phyloP scores from a whole-genome alignment of 2,888 invertebrate genomes.

The Harpagoxenus sublaevis region DNA sequence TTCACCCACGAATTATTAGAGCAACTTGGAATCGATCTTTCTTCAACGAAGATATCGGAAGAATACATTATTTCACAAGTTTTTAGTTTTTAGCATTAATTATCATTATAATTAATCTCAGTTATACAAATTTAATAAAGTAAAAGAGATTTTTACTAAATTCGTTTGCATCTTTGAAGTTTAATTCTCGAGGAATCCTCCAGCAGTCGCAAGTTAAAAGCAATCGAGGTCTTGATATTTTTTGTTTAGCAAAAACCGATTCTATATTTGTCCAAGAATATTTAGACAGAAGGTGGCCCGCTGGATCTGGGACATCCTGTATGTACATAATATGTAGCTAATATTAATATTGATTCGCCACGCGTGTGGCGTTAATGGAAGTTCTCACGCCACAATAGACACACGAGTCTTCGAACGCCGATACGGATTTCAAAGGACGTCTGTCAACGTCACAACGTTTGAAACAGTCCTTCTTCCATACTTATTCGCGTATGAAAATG shows the following conservation, averaged over 20 bases:
- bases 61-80: neutral
- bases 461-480: neutral
- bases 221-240: neutral
- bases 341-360: slow-evolving; percentile 78
- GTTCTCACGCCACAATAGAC: slow-evolving; percentile 65
- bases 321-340: slow-evolving; percentile 45
- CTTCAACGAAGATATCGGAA: neutral
- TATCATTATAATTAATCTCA: neutral
- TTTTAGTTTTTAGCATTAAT: neutral
- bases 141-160: neutral
- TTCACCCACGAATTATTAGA: neutral
- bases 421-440: slow-evolving; percentile 69
- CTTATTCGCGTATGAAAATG: neutral
- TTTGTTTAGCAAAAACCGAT: neutral
- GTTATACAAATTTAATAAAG: neutral
- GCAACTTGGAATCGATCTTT: neutral
- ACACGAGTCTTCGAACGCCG: slow-evolving; percentile 5
- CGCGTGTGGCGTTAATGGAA: slow-evolving; percentile 63
- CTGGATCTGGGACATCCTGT: slow-evolving; percentile 3
- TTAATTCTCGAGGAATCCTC: neutral
- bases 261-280: neutral
- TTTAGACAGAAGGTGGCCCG: neutral
- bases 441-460: slow-evolving; percentile 10
- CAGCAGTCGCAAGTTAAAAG: neutral
- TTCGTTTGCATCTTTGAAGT: neutral